A percentile compares a stretch with the other conserved stretches of the same genome.
These are phyloP conservation scores for Reticulitermes speratus DNA, from an alignment of 1,140 invertebrate genomes.

Conservation along the genomic window DNA sequence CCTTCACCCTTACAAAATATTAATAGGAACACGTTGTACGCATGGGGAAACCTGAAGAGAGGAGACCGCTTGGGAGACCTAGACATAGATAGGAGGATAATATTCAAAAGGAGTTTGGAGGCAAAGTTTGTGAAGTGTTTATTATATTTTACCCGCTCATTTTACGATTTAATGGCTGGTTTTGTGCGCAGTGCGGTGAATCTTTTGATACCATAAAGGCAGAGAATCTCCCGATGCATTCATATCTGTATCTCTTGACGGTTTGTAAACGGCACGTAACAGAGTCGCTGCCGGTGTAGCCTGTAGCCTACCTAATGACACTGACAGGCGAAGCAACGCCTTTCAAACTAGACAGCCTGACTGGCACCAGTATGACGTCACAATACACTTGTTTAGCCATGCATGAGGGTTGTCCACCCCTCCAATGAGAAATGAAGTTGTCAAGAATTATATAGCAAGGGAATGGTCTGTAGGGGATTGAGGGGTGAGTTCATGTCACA, in stretches of 20 bases:
- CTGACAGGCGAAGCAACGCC: not conserved
- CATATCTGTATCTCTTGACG: not conserved
- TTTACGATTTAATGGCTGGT: too few species aligned
- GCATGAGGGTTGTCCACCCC: not conserved
- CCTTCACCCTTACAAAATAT: too few species aligned
- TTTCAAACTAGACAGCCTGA: not conserved
- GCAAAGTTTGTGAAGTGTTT: too few species aligned
- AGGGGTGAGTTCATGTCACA: not conserved
- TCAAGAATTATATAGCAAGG: conserved; percentile 7
- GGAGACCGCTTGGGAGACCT: too few species aligned
- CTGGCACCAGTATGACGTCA: not conserved
- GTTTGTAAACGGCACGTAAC: not conserved
- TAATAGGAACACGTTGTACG: too few species aligned
- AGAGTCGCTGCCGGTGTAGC: not conserved
- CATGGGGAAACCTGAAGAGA: too few species aligned
- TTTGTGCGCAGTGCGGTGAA: too few species aligned
- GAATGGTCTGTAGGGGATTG: not conserved
- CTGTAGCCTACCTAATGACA: not conserved
- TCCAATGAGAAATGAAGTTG: not conserved
- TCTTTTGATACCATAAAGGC: too few species aligned
- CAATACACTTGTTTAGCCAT: not conserved
- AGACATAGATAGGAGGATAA: too few species aligned
- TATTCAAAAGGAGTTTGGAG: too few species aligned
- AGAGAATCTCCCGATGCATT: not conserved
- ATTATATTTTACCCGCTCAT: too few species aligned